These are phyloP conservation scores for Orthonyx spaldingii DNA, from an alignment of 2,113 vertebrate genomes.

Conservation along the genomic window DNA sequence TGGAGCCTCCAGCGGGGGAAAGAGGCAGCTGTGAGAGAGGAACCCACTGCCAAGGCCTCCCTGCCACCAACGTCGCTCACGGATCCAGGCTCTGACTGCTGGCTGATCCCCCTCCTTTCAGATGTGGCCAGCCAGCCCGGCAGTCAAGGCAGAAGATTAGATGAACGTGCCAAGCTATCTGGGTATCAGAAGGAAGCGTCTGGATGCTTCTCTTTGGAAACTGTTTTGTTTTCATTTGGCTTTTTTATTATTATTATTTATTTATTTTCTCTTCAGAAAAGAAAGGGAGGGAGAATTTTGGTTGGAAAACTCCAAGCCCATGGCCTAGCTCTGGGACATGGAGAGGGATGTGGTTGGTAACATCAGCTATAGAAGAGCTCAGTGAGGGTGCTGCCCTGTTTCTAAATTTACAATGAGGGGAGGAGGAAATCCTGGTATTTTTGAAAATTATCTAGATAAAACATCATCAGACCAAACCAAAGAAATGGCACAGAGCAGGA, in stretches of 20 bases:
- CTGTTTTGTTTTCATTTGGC: background rate
- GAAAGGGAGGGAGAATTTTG: background rate
- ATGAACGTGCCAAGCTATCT: background rate
- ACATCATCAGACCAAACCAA: background rate
- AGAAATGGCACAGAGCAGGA: background rate
- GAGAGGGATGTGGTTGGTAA: background rate
- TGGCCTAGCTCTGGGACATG: background rate
- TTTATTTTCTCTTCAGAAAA: background rate
- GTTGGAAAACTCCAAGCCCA: background rate
- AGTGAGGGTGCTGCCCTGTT: background rate
- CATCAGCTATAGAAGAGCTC: background rate
- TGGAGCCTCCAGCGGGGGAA: background rate
- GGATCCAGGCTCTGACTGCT: background rate
- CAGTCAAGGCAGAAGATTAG: background rate
- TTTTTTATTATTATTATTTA: background rate
- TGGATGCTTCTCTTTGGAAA: background rate
- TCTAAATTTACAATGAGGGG: background rate
- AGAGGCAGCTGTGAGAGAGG: background rate
- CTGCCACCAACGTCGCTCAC: background rate
- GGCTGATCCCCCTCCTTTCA: background rate
- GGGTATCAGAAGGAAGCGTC: background rate
- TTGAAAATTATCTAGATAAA: background rate
- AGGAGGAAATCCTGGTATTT: background rate
- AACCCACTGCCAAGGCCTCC: background rate
- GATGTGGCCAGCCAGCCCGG: slow-evolving; percentile 19